Percentiles rank a stretch among this genome's conserved stretches.
Evolutionary conservation across 2,797 vertebrate genomes (phyloP).

Genomic region (Falco peregrinus): DNA sequence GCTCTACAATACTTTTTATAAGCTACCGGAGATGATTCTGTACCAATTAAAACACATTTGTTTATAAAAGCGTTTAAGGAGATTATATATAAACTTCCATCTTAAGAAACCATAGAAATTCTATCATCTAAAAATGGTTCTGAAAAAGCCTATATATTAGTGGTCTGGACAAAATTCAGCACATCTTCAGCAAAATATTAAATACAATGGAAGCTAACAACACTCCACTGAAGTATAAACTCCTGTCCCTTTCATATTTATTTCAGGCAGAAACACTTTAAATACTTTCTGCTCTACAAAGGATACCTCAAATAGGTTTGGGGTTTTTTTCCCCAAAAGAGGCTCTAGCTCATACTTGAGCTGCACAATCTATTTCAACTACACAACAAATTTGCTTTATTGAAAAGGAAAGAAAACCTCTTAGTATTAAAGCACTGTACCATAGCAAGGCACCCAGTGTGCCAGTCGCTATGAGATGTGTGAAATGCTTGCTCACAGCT

Average conservation of each 20-base stretch:
- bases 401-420: conserved; percentile 53
- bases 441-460: conserved; percentile 43
- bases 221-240: not conserved
- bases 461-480: not conserved
- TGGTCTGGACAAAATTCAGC: conserved; percentile 38
- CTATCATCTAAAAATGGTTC: conserved; percentile 46
- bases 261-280: not conserved
- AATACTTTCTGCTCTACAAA: not conserved
- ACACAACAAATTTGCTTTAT: conserved; percentile 14
- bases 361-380: conserved; percentile 18
- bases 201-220: conserved; percentile 72
- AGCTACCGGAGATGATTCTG: not conserved
- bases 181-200: conserved; percentile 66
- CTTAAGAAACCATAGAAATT: not conserved
- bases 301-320: not conserved
- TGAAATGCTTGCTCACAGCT: conserved; percentile 42
- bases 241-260: not conserved
- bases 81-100: not conserved
- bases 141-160: conserved; percentile 78
- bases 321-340: not conserved
- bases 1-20: not conserved
- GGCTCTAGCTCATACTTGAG: not conserved
- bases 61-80: conserved; percentile 10
- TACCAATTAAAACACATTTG: not conserved
- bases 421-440: conserved; percentile 56